A percentile compares a stretch with the other conserved stretches of the same genome.
Conservation (phyloP, 2,888 invertebrate genomes). For the Taenaris catops region DNA sequence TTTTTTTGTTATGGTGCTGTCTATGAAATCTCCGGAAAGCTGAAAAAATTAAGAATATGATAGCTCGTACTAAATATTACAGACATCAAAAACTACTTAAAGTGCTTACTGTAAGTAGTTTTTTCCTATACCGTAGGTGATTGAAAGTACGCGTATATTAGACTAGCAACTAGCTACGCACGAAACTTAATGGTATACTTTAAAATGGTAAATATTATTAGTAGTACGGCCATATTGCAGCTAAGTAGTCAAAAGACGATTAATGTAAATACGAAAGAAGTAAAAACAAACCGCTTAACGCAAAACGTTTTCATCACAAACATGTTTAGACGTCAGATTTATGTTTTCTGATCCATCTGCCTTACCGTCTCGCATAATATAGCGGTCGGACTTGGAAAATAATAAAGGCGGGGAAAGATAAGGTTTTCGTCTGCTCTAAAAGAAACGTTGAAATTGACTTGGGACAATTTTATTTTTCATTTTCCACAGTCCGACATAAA, state of each 20-base stretch:
- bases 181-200: too few relatives aligned
- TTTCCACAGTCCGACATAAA: slow-evolving; percentile 30
- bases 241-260: slow-evolving; percentile 12
- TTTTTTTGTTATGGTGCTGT: too few relatives aligned
- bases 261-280: slow-evolving; percentile 23
- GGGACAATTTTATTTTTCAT: slow-evolving; percentile 64
- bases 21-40: too few relatives aligned
- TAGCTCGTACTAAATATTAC: too few relatives aligned
- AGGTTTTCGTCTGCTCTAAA: slow-evolving; percentile 60
- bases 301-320: slow-evolving; percentile 49
- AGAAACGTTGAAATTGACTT: slow-evolving; percentile 49
- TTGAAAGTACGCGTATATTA: too few relatives aligned
- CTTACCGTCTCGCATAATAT: slow-evolving; percentile 67
- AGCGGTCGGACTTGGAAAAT: slow-evolving; percentile 68
- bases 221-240: too few relatives aligned
- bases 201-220: too few relatives aligned
- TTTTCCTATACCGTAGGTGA: too few relatives aligned
- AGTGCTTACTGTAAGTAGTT: too few relatives aligned
- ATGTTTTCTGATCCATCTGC: slow-evolving; percentile 72
- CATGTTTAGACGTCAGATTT: slow-evolving; percentile 71
- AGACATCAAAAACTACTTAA: too few relatives aligned
- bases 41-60: too few relatives aligned
- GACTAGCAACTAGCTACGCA: too few relatives aligned
- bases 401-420: slow-evolving; percentile 63
- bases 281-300: slow-evolving; percentile 35